Conservation (phyloP, 1,140 invertebrate species). For the Brachionus sp. region DNA sequence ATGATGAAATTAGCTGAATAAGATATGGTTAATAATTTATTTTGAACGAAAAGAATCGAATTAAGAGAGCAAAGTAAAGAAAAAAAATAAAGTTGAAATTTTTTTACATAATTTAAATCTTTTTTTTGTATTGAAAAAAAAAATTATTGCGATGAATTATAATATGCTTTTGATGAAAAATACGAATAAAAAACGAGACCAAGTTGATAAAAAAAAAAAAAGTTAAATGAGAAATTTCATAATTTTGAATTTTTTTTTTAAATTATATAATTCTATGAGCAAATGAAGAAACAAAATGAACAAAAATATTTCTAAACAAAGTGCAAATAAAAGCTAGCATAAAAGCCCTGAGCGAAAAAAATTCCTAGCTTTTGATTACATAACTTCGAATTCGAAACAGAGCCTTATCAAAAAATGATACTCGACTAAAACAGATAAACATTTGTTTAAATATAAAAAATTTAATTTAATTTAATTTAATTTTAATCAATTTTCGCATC, state of each 20-base stretch:
- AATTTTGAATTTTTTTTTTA: neutral
- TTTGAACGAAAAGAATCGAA: neutral
- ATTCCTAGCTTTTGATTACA: neutral
- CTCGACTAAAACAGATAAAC: neutral
- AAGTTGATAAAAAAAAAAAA: conserved; percentile 5
- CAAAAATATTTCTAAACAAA: neutral
- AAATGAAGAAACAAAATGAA: neutral
- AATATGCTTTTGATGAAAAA: neutral
- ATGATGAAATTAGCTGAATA: neutral
- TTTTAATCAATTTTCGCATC: neutral
- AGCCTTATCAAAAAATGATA: neutral
- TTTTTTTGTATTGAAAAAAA: neutral
- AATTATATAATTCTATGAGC: neutral
- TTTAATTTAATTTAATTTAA: neutral
- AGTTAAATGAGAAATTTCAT: neutral
- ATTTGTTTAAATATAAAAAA: neutral
- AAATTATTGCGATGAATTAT: conserved; percentile 4
- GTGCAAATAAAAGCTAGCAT: conserved; percentile 1
- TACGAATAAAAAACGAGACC: neutral
- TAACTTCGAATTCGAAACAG: neutral
- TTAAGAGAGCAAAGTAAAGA: neutral
- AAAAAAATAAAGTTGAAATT: neutral
- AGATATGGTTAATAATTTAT: neutral
- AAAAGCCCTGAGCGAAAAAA: neutral
- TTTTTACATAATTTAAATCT: conserved; percentile 12